Evolutionary conservation across 2,113 vertebrate species (phyloP).

Genomic region (Panthera tigris): DNA sequence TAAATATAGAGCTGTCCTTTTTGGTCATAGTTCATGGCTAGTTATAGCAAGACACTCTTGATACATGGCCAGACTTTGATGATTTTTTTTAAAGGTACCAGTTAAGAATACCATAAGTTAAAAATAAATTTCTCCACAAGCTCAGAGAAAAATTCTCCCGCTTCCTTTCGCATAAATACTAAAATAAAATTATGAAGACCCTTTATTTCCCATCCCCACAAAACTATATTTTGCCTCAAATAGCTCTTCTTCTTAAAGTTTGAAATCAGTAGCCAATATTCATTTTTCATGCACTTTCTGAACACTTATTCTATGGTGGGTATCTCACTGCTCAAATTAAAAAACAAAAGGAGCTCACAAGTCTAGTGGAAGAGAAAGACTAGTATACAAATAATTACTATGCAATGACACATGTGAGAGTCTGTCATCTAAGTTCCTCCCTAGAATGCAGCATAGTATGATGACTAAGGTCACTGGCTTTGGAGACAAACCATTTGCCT

Average conservation of each 20-base stretch:
- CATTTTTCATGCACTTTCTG: neutral
- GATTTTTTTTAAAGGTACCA: conserved; percentile 59
- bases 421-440: neutral
- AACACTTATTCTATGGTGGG: neutral
- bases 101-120: conserved; percentile 63
- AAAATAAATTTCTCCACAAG: conserved; percentile 47
- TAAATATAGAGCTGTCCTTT: conserved; percentile 71
- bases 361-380: neutral
- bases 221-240: neutral
- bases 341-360: conserved; percentile 4
- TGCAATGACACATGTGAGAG: neutral
- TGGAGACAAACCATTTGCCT: neutral
- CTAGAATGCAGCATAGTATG: neutral
- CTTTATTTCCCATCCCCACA: neutral
- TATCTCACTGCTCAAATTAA: neutral
- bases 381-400: neutral
- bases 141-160: conserved; percentile 37
- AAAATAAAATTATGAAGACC: conserved; percentile 44
- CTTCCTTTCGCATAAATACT: conserved; percentile 26
- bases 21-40: conserved; percentile 43
- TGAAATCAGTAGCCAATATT: neutral
- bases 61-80: conserved; percentile 49
- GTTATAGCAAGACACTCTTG: conserved; percentile 52
- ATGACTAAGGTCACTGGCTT: neutral
- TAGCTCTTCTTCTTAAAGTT: conserved; percentile 2